Base-by-base conservation (phyloP, 2,888 invertebrate species). In the Drosophila subquinaria region DNA sequence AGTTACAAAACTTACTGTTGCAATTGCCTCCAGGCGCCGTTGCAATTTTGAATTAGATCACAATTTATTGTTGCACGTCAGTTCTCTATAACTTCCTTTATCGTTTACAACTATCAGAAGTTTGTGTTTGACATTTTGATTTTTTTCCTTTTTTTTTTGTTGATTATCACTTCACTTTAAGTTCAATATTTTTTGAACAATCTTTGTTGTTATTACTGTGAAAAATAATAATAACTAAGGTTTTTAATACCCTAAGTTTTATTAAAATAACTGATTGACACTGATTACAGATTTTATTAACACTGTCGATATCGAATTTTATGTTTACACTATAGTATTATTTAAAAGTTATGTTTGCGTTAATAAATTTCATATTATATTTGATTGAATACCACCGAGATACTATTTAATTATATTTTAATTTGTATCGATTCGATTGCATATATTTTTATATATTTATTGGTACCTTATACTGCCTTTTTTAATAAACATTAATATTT, bases 1-100 rank as follows among this genome's bases (percentile, higher is more conserved):
- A 33, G 52, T 60, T 68, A 42, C 33, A 42, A 59, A 72, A 88
- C 83, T 80, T 74, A 88, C 71, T 61, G 35, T 80, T 74, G 66
- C 76, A 62, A 66, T 47, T 67, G 59, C 48, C 50, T 27, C 43
- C 33, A 38, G 47, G 47, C 38, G 43, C 36, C 55, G 48, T 53
- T 27, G 48, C 47, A 57, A 40, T 33, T 57, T 59, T n/a, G 2
- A 23, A 43, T 27, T 59, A 38, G 61, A 53, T 76, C 56, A 76
- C 71, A 69, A 70, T 42, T 52, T 50, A 23, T 51, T 60, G n/a
- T 27, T 36, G 63, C 47, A 23, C 40, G 59, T 53, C 23, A 56
- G 20, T 56, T 52, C 60, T 20, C 13, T 17, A 17, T 50, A 23
- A 42, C 6, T 42, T 33, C 43, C 35, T 48, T 53, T 55, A 13